Conservation (phyloP, 2,113 vertebrate species). For the Oenanthe oenanthe region DNA sequence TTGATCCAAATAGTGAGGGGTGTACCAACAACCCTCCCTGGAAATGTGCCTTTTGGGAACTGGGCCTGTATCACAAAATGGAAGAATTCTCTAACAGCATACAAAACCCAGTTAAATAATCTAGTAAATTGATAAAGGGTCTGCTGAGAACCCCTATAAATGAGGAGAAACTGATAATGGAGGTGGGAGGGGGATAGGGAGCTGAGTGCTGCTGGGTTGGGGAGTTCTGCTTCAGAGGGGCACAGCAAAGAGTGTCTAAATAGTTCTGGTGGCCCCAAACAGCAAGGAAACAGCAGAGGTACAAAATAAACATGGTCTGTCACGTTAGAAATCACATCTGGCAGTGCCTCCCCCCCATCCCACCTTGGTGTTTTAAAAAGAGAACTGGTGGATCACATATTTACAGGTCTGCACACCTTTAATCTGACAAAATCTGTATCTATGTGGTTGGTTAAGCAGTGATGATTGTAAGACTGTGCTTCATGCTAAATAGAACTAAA, state of each 20-base stretch:
- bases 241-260: not conserved
- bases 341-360: fast-evolving
- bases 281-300: not conserved
- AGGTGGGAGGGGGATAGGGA: not conserved
- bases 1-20: not conserved
- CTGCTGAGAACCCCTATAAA: not conserved
- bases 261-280: not conserved
- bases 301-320: fast-evolving
- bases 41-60: not conserved
- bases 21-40: not conserved
- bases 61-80: not conserved
- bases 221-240: not conserved
- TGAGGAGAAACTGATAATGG: not conserved
- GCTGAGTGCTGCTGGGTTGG: fast-evolving
- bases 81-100: fast-evolving
- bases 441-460: not conserved
- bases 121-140: not conserved
- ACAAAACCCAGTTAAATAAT: not conserved
- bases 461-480: not conserved
- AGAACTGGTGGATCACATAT: not conserved
- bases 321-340: not conserved
- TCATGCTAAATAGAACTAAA: not conserved
- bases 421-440: not conserved
- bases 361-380: not conserved
- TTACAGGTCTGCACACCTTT: not conserved